Percentiles rank a stretch among this genome's conserved stretches.
Evolutionary conservation across 37 sponge, comb jelly and placozoan genomes (phyloP).

Genomic region (Agelas oroides): DNA sequence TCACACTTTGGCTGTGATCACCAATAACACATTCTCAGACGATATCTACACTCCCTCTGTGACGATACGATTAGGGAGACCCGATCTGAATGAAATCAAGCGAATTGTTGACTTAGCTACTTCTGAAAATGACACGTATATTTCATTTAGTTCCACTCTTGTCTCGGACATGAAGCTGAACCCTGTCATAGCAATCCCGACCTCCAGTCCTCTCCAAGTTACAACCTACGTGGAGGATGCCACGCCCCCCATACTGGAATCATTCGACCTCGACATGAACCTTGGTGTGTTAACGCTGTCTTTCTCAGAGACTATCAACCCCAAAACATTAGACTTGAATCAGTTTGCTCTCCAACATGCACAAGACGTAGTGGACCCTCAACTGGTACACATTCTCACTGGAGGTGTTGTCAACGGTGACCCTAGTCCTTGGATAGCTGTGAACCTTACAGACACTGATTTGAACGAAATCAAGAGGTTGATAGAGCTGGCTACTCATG

Average conservation of each 20-base stretch:
- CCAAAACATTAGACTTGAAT: slow-evolving; percentile 62
- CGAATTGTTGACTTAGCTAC: slow-evolving; percentile 64
- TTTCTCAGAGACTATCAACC: slow-evolving; percentile 85
- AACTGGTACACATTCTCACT: slow-evolving; percentile 23
- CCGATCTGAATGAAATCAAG: slow-evolving; percentile 87
- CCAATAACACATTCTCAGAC: slow-evolving; percentile 33
- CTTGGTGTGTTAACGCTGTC: slow-evolving; percentile 55
- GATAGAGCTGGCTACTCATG: slow-evolving; percentile 56
- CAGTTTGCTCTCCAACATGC: slow-evolving; percentile 75
- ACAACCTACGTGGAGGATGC: slow-evolving; percentile 50
- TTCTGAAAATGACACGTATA: slow-evolving; percentile 55
- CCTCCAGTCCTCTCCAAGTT: slow-evolving; percentile 55
- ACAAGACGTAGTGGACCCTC: background rate
- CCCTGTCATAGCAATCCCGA: slow-evolving; percentile 44
- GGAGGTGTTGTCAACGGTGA: slow-evolving; percentile 42
- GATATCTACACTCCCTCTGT: slow-evolving; percentile 65
- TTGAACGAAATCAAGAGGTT: slow-evolving; percentile 86
- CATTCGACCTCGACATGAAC: slow-evolving; percentile 81
- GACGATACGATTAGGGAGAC: slow-evolving; percentile 55
- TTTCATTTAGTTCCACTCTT: slow-evolving; percentile 50
- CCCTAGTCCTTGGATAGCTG: slow-evolving; percentile 27
- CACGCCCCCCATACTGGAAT: slow-evolving; percentile 53
- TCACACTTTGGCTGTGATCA: slow-evolving; percentile 44
- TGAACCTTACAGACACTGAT: slow-evolving; percentile 57
- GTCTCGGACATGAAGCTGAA: slow-evolving; percentile 79